Conservation (phyloP, 2,888 invertebrate species). For the Elysia crispata region DNA sequence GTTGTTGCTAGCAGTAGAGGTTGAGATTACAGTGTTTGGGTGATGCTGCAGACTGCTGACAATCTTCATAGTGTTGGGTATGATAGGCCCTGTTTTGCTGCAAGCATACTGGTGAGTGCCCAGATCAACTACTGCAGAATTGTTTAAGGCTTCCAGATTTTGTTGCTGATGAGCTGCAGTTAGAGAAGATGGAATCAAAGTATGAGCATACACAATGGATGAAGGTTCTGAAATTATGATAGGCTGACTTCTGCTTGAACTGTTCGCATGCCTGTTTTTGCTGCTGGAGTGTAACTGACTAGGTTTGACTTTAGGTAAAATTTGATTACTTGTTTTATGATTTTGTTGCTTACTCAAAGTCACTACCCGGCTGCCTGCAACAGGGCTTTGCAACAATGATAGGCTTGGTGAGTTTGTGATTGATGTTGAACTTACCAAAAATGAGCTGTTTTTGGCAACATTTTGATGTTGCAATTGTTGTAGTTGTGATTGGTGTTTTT, state of each 20-base stretch:
- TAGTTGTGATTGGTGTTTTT: background rate
- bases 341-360: no score
- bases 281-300: background rate
- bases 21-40: no score
- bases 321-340: no score
- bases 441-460: no score
- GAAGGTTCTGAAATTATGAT: background rate
- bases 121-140: background rate
- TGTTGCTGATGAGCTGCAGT: background rate
- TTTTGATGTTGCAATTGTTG: constrained; percentile 1
- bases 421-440: no score
- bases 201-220: background rate
- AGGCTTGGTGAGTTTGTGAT: no score
- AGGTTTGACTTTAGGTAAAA: no score
- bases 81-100: background rate
- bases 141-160: background rate
- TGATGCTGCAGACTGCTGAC: constrained; percentile 13
- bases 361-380: no score
- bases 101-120: no score
- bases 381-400: no score
- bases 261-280: background rate
- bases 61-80: constrained; percentile 22
- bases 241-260: background rate
- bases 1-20: no score
- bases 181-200: background rate